Evolutionary conservation across 2,113 vertebrate genomes (phyloP), one percentile per base, ranked within the genome.

Genomic region (Sinocyclocheilus grahami): DNA sequence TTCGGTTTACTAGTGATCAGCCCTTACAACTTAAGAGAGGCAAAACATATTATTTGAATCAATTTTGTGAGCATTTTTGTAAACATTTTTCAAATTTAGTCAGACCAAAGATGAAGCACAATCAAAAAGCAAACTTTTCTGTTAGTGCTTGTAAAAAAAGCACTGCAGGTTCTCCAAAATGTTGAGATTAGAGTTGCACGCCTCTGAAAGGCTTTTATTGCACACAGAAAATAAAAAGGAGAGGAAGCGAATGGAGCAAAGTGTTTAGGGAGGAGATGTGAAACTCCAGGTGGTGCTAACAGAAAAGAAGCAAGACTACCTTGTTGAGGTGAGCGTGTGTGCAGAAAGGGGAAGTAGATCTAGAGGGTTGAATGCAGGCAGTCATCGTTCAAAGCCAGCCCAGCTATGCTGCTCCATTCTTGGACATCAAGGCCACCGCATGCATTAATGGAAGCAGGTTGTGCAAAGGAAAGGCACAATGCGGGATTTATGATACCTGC

Each of bases 401-500:
- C 42, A 20, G 62, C 80, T 65, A 67, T 67, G 16, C 46, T 46
- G 9, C 9, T 46, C 46, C 46, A 46, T 46, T 46, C 46, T 3
- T 46, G 46, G 46, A 46, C 46, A 46, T 46, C 46, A 46, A 46
- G 46, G 46, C 46, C 46, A 46, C 46, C 46, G 12, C 46, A 48
- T 12, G 11, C 46, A 48, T 12, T 12, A 48, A 48, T 48, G 11
- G 3, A 48, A 48, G 11, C 46, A 48, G 46, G 46, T 58, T 74
- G 48, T 58, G 82, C 67, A 72, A 74, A n/a, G 51, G 48, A 60
- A 51, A 84, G 67, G 67, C 82, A 84, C 69, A 84, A 60, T 84
- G 51, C n/a, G 11, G 51, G 82, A 84, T 84, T 84, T 84, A 84
- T 84, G 82, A 84, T 24, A 24, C 82, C 82, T 74, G 69, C 33